Percentiles rank a stretch among this genome's conserved stretches.
Evolutionary conservation across 2,888 invertebrate genomes (phyloP).

Genomic region (Hyalella azteca): DNA sequence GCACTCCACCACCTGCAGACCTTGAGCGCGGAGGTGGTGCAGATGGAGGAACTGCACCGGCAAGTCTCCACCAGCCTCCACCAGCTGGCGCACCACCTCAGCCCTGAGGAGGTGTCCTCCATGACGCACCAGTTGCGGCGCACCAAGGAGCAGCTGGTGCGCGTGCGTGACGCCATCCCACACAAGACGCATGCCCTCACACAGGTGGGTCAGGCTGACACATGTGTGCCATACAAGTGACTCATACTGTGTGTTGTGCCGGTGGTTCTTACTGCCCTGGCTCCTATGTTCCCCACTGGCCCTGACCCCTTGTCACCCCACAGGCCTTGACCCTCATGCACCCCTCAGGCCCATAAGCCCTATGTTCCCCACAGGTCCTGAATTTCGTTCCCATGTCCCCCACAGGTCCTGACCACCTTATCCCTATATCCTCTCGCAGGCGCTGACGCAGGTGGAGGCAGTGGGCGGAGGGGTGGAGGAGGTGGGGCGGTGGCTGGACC

Average conservation of each 20-base stretch:
- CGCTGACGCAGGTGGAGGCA: slow-evolving; percentile 78
- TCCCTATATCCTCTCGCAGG: slow-evolving; percentile 35
- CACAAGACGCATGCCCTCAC: slow-evolving; percentile 74
- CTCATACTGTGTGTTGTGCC: no score
- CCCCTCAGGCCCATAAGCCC: no score
- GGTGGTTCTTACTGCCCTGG: no score
- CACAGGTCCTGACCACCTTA: neutral
- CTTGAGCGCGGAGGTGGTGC: slow-evolving; percentile 81
- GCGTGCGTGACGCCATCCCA: slow-evolving; percentile 81
- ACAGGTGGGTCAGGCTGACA: no score
- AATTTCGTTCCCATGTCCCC: neutral
- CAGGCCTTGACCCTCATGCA: no score
- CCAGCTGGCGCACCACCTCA: slow-evolving; percentile 84
- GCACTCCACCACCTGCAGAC: slow-evolving; percentile 60
- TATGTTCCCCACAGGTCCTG: neutral
- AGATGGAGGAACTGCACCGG: slow-evolving; percentile 88
- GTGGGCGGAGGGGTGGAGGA: slow-evolving; percentile 85
- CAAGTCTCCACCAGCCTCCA: slow-evolving; percentile 90
- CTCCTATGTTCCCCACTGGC: no score
- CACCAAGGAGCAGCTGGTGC: slow-evolving; percentile 86
- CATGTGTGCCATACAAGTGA: no score
- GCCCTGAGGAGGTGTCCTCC: slow-evolving; percentile 86
- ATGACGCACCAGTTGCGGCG: slow-evolving; percentile 87
- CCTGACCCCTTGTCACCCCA: no score
- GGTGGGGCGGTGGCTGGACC: slow-evolving; percentile 83